Conservation (phyloP, 2,113 vertebrate species). For the Arenaria interpres region DNA sequence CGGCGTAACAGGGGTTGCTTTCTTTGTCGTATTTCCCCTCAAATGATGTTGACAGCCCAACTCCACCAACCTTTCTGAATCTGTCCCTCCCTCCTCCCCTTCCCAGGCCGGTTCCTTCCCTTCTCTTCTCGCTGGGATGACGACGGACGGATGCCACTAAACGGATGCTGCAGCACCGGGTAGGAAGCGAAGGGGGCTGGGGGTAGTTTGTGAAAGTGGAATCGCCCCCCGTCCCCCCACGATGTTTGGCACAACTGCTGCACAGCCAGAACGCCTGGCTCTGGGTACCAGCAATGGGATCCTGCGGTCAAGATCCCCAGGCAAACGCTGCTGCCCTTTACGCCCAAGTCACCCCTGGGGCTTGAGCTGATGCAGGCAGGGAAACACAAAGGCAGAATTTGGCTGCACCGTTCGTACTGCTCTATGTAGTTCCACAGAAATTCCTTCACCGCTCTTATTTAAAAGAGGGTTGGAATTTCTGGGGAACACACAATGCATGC, state of each 20-base stretch:
- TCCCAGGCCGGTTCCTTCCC: neutral
- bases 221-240: neutral
- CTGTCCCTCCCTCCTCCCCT: neutral
- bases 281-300: neutral
- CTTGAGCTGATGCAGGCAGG: neutral
- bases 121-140: neutral
- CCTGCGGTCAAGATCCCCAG: neutral
- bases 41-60: neutral
- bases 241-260: conserved; percentile 20
- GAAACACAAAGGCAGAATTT: neutral
- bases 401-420: neutral
- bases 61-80: neutral
- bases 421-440: neutral
- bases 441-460: neutral
- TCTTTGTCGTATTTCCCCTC: neutral
- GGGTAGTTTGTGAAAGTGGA: neutral
- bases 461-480: conserved; percentile 16
- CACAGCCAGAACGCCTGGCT: neutral
- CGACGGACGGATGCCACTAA: neutral
- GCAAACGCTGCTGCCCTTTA: neutral
- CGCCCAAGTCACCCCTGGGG: neutral
- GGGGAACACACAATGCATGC: neutral
- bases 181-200: neutral
- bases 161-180: neutral
- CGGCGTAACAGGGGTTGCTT: neutral